A percentile compares a stretch with the other conserved stretches of the same genome.
Evolutionary conservation across 2,797 vertebrate genomes (phyloP).

Genomic region (Hybognathus amarus): DNA sequence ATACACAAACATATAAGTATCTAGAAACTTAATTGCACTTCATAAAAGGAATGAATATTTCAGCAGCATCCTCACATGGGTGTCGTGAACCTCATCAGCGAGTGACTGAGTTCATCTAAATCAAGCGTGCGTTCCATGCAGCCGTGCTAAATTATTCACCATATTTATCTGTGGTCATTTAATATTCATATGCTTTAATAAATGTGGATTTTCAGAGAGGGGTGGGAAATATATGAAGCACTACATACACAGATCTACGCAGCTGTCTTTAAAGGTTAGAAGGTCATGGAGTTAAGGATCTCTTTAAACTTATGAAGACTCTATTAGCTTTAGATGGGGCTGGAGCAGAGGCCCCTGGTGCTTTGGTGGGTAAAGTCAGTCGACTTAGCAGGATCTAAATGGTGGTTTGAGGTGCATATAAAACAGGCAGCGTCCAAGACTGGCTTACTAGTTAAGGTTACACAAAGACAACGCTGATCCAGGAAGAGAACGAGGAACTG

Average conservation of each 20-base stretch:
- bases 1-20: slow-evolving; percentile 40
- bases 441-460: slow-evolving; percentile 53
- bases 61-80: slow-evolving; percentile 29
- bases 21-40: slow-evolving; percentile 49
- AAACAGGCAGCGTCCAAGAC: slow-evolving; percentile 65
- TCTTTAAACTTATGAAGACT: slow-evolving; percentile 77
- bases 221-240: slow-evolving; percentile 57
- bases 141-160: slow-evolving; percentile 47
- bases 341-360: slow-evolving; percentile 63
- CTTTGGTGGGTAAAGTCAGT: slow-evolving; percentile 76
- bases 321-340: slow-evolving; percentile 75
- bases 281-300: slow-evolving; percentile 73
- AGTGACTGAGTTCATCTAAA: slow-evolving; percentile 46
- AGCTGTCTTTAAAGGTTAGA: slow-evolving; percentile 72
- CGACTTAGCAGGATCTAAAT: slow-evolving; percentile 76
- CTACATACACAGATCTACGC: slow-evolving; percentile 69
- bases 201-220: slow-evolving; percentile 34
- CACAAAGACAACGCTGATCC: slow-evolving; percentile 47
- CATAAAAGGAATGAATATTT: slow-evolving; percentile 52
- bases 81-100: slow-evolving; percentile 27
- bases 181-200: slow-evolving; percentile 53
- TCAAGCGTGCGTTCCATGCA: slow-evolving; percentile 27
- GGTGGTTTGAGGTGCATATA: slow-evolving; percentile 71
- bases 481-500: slow-evolving; percentile 35
- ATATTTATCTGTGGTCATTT: slow-evolving; percentile 50